Base-by-base conservation (phyloP, 2,113 vertebrate species). In the Perca schrenkii region DNA sequence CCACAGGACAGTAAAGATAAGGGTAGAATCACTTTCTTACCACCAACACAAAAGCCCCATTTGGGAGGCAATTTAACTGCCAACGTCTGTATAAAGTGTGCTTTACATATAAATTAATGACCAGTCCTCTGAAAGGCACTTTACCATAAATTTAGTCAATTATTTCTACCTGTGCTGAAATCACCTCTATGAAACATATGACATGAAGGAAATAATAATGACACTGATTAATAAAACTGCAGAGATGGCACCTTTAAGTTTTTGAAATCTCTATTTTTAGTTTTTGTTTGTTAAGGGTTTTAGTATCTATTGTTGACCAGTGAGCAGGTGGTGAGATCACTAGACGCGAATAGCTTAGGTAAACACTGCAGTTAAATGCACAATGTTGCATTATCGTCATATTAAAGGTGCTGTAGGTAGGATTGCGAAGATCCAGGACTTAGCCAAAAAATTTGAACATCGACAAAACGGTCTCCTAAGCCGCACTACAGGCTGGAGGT, bases 1-100 rank as follows among this genome's bases (percentile, higher is more conserved):
- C 2, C 31, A 66, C 4, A 63, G 40, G 19, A 68, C 65, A 78
- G 21, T 22, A 52, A 31, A 34, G 65, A 14, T 86, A 25, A 79
- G 36, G 1, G 6, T 4, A 72, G 10, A 50, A 56, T 78, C 21
- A 19, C 25, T 63, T 67, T 50, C 17, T 50, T 46, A 34, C 3
- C 53, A 28, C 2, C 12, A 28, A 54, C 13, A 19, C 14, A 74
- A 63, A 75, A 75, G 28, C 68, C 25, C 21, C 8, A 53, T 67
- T 69, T 69, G 50, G 16, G 46, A 16, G 34, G 13, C 36, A 13
- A 47, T 75, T 66, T 56, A 21, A 82, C 58, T n/a, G 36, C 4
- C 15, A 64, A 28, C 12, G 19, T 19, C 17, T 75, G 40, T 65
- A 52, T 17, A 47, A 1, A 15, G 17, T 62, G 47, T 19, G 21